These are phyloP conservation scores for Lophotriccus pileatus DNA, from an alignment of 2,797 vertebrate species.

Conservation along the genomic window DNA sequence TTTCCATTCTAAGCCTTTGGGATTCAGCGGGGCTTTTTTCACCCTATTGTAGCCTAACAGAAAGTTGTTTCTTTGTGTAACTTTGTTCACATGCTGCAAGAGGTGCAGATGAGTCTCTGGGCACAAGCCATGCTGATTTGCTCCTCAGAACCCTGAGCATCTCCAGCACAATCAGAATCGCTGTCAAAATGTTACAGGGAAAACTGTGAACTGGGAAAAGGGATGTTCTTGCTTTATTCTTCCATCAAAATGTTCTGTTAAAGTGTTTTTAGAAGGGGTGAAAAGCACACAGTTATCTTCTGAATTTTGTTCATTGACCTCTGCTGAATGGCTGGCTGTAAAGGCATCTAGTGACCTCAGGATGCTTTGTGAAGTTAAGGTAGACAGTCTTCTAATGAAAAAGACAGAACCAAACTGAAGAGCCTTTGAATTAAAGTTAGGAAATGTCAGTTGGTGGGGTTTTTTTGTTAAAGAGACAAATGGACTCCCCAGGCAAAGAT, in stretches of 20 bases:
- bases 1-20: background rate
- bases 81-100: background rate
- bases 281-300: background rate
- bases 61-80: background rate
- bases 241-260: background rate
- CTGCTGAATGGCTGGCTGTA: background rate
- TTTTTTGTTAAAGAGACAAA: background rate
- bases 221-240: background rate
- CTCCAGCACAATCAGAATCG: background rate
- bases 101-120: background rate
- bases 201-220: background rate
- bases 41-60: background rate
- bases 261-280: background rate
- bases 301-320: background rate
- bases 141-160: background rate
- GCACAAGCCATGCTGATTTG: background rate
- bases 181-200: background rate
- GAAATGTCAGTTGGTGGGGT: background rate
- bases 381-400: background rate
- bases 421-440: background rate
- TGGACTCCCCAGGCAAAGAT: background rate
- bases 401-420: background rate
- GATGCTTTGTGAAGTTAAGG: background rate
- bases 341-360: background rate
- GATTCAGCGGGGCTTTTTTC: accelerated